Percentiles rank a stretch among this genome's conserved stretches.
Conservation (phyloP, 2,888 invertebrate genomes). For the Monochamus alternatus region DNA sequence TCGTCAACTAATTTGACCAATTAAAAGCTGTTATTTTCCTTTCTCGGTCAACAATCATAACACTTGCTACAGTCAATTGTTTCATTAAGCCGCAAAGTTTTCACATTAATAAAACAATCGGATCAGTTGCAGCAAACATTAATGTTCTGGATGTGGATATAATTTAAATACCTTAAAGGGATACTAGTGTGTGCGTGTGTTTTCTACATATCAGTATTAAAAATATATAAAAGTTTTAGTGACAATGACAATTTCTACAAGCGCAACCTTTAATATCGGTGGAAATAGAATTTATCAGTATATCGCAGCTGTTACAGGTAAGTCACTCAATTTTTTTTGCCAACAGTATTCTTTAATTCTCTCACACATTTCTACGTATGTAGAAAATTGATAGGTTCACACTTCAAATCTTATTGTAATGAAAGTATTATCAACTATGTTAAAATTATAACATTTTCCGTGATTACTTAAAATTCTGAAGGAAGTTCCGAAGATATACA, state of each 20-base stretch:
- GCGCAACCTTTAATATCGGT: neutral
- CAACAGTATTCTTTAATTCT: no score
- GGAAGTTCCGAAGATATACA: no score
- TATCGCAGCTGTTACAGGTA: slow-evolving; percentile 61
- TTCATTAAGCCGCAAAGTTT: slow-evolving; percentile 24
- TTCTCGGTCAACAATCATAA: slow-evolving; percentile 26
- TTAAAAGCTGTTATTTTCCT: slow-evolving; percentile 33
- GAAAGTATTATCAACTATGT: no score
- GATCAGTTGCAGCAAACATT: slow-evolving; percentile 11
- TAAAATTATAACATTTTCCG: no score
- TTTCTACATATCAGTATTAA: no score
- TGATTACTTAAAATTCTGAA: no score
- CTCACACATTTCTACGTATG: no score
- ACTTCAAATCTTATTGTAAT: no score
- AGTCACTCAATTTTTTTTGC: slow-evolving; percentile 34
- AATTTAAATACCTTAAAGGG: neutral
- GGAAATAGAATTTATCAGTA: slow-evolving; percentile 59
- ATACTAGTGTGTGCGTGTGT: neutral
- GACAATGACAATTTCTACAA: slow-evolving; percentile 2
- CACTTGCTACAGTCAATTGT: slow-evolving; percentile 28
- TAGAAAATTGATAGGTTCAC: no score
- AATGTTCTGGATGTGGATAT: neutral
- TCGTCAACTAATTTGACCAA: slow-evolving; percentile 4
- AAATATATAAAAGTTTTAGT: neutral
- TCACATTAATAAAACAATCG: slow-evolving; percentile 11